Evolutionary conservation across 2,888 invertebrate genomes (phyloP).

Genomic region (Drosophila planitibia): DNA sequence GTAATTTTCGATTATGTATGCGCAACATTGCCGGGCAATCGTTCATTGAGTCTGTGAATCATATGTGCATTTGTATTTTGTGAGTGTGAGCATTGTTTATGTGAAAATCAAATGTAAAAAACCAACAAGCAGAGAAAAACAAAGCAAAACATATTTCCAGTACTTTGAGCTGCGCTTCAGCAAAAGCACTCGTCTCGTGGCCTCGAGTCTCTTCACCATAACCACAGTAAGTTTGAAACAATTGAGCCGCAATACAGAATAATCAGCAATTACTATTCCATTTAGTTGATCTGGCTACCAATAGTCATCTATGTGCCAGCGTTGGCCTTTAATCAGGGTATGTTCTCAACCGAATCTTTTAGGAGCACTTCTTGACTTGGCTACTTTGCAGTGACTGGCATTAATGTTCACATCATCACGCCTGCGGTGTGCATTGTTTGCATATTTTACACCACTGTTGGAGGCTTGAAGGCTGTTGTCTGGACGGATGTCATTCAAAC

Average conservation of each 20-base stretch:
- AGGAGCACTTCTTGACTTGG: constrained; percentile 15
- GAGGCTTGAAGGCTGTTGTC: constrained; percentile 92
- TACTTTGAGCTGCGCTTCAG: constrained; percentile 91
- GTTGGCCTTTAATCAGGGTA: constrained; percentile 92
- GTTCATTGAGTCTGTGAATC: constrained; percentile 7
- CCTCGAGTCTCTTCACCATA: constrained; percentile 89
- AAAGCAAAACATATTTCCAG: constrained; percentile 85
- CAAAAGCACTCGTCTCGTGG: constrained; percentile 89
- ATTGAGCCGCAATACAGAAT: constrained; percentile 3
- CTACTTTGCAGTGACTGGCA: constrained; percentile 86
- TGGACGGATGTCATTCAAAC: constrained; percentile 95
- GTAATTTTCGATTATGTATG: constrained; percentile 66
- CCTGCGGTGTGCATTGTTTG: constrained; percentile 91
- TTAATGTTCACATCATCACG: constrained; percentile 92
- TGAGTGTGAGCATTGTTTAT: constrained; percentile 40
- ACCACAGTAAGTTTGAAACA: constrained; percentile 87
- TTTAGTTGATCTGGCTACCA: constrained; percentile 83
- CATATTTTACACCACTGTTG: constrained; percentile 96
- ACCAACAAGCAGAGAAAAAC: constrained; percentile 24
- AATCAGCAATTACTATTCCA: constrained; percentile 12
- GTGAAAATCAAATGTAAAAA: constrained; percentile 43
- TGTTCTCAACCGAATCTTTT: not conserved
- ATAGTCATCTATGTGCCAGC: constrained; percentile 90
- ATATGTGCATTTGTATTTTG: constrained; percentile 9
- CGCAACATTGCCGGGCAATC: constrained; percentile 36